Conservation (phyloP, 2,113 vertebrate species). For the Pongo pygmaeus region DNA sequence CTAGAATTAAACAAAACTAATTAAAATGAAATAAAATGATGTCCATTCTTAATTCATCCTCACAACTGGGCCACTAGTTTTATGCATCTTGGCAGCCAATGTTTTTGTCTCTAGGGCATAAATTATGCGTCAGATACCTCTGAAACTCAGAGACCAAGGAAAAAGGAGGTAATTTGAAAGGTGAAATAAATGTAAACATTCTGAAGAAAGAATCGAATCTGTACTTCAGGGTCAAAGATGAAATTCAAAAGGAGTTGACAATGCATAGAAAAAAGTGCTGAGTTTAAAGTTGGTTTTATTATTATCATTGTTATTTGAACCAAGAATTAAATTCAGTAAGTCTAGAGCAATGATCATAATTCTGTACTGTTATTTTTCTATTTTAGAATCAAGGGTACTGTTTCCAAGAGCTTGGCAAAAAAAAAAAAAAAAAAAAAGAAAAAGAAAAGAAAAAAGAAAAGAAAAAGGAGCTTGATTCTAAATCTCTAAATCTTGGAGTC, state of each 20-base stretch:
- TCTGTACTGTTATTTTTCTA: neutral
- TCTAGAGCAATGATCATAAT: neutral
- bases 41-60: conserved; percentile 29
- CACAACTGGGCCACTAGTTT: neutral
- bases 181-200: neutral
- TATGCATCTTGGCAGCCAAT: conserved; percentile 42
- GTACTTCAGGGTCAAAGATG: neutral
- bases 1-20: neutral
- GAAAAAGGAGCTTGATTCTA: neutral
- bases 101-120: conserved; percentile 56
- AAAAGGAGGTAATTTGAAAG: conserved; percentile 45
- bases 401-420: neutral
- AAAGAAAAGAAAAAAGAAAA: neutral
- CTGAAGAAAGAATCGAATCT: neutral
- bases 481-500: neutral
- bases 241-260: neutral
- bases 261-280: neutral
- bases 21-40: conserved; percentile 1
- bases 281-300: neutral
- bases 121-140: conserved; percentile 51
- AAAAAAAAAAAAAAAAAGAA: neutral
- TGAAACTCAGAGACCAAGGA: conserved; percentile 42
- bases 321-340: neutral
- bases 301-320: neutral
- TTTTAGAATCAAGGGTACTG: neutral